Evolutionary conservation across 2,888 invertebrate species (phyloP).

Genomic region (Heliconius cydno): DNA sequence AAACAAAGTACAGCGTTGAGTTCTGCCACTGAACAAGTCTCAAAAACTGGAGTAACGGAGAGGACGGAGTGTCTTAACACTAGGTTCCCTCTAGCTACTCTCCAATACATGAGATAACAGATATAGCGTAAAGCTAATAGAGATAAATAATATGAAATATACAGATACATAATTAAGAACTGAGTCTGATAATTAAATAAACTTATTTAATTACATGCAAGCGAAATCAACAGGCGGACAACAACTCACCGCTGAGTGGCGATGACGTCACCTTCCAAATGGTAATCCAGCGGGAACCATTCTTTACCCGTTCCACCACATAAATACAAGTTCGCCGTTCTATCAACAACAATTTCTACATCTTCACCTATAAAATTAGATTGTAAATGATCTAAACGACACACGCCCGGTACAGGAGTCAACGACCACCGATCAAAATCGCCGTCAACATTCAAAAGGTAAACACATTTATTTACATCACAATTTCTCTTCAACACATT

Average conservation of each 20-base stretch:
- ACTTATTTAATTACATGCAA: conserved; percentile 4
- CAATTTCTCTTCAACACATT: conserved; percentile 63
- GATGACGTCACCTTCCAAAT: conserved; percentile 78
- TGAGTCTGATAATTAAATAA: conserved; percentile 18
- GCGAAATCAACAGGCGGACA: conserved; percentile 11
- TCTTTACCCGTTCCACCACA: conserved; percentile 66
- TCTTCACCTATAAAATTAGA: conserved; percentile 51
- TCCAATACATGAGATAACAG: background rate
- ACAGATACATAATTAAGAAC: background rate
- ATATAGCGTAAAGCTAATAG: background rate
- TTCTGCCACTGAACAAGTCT: background rate
- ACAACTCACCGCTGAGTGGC: conserved; percentile 60
- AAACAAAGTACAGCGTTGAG: background rate
- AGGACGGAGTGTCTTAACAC: too few species aligned
- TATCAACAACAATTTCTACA: conserved; percentile 59
- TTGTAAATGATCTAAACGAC: conserved; percentile 51
- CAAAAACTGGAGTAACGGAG: too few species aligned
- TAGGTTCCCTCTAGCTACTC: too few species aligned
- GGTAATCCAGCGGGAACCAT: conserved; percentile 75
- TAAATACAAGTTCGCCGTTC: conserved; percentile 62
- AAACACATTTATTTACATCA: conserved; percentile 64
- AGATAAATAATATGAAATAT: background rate
- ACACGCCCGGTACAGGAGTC: conserved; percentile 63
- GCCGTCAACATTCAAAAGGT: conserved; percentile 65
- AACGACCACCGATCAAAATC: conserved; percentile 68